Evolutionary conservation across 2,113 vertebrate genomes (phyloP), one percentile per base, ranked within the genome.

Genomic region (Paraplagusia blochii): DNA sequence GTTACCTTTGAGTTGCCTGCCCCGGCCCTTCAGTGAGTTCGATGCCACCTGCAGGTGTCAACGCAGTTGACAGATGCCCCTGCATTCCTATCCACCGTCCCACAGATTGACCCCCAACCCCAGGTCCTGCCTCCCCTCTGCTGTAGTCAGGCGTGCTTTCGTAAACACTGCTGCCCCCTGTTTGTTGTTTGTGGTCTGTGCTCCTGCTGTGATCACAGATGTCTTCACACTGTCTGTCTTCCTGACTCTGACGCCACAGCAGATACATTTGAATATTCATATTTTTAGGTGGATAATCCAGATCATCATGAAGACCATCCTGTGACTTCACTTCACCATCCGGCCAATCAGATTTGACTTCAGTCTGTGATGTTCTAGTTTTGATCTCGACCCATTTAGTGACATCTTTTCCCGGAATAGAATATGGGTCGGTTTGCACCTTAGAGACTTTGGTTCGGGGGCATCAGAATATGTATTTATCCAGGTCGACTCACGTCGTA

Each of bases 321-420:
- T 53, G 2, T 40, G 18, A 54, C 8, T 9, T 42, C 11, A 16
- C 58, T 38, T 38, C 14, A 29, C 44, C 64, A 69, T 50, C 54
- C 62, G 42, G 4, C 18, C 68, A 42, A 65, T 81, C 56, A 44
- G 39, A 13, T 76, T 78, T 38, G 11, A 44, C 15, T 11, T 13
- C 44, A 46, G 22, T 74, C 68, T 65, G 40, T 40, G 55, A 60
- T 34, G 74, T 54, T 77, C 72, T 67, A 63, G 29, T 43, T 67
- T 39, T 53, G 68, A 77, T 86, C 61, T 69, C 79, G 84, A 86
- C 87, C 89, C 77, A 89, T 79, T 87, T 88, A 74, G 43, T 83
- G 83, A 81, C 81, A 83, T 46, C 69, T 72, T 81, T 87, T 80
- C 79, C 86, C 74, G 53, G 64, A 88, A 87, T 88, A 88, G 89